A percentile compares a stretch with the other conserved stretches of the same genome.
phyloP scores from a whole-genome alignment of 1,140 invertebrate species.

The Anastrepha ludens region DNA sequence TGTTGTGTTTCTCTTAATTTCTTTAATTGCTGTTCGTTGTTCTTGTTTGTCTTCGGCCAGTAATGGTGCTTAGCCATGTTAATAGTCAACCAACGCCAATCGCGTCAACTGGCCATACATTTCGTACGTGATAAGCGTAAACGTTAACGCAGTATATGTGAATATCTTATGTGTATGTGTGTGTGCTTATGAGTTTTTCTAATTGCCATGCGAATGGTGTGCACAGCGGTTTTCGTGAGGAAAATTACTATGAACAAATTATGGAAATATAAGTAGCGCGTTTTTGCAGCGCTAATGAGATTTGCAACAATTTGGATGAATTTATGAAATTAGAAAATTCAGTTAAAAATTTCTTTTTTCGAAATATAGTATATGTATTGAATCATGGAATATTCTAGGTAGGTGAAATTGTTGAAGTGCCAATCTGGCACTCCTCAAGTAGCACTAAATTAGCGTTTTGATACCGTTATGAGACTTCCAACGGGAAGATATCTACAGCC shows the following conservation, averaged over 20 bases:
- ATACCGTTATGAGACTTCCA: no score
- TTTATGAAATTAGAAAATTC: not conserved
- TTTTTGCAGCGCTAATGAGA: not conserved
- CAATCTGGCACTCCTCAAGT: no score
- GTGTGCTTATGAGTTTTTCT: not conserved
- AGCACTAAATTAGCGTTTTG: no score
- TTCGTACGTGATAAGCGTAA: slow-evolving; percentile 22
- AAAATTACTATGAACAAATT: slow-evolving; percentile 26
- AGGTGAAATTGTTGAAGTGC: no score
- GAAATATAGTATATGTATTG: no score
- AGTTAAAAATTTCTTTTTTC: no score
- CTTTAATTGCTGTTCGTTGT: slow-evolving; percentile 31
- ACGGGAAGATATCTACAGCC: no score
- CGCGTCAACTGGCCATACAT: not conserved
- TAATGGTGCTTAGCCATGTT: slow-evolving; percentile 12
- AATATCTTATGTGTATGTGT: not conserved
- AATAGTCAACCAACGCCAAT: not conserved
- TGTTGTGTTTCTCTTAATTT: not conserved
- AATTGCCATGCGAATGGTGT: not conserved
- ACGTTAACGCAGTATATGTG: not conserved
- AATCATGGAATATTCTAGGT: no score
- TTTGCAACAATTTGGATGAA: not conserved
- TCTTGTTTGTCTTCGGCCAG: not conserved
- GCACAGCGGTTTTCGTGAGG: slow-evolving; percentile 14
- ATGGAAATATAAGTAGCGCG: not conserved